Conservation (phyloP, 2,888 invertebrate species). For the Geophilus truncorum region DNA sequence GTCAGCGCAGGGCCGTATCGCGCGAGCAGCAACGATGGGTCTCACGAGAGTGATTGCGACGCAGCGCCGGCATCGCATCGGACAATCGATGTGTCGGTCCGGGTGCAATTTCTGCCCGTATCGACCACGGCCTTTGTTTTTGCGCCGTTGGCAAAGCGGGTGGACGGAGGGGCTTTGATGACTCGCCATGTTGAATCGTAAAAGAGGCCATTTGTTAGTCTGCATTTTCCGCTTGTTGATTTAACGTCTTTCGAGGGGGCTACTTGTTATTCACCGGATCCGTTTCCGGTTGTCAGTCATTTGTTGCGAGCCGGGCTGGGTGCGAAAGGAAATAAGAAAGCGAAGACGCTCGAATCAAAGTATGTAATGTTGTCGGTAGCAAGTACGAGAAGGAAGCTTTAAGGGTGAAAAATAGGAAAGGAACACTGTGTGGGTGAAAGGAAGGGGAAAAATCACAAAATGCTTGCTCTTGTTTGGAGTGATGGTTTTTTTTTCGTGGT, state of each 20-base stretch:
- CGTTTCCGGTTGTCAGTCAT: conserved; percentile 5
- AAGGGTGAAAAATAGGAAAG: too few relatives aligned
- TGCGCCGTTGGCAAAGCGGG: neutral
- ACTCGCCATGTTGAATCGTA: conserved; percentile 11
- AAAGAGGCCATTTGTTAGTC: conserved; percentile 7
- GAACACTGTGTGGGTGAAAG: too few relatives aligned
- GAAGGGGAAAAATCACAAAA: neutral
- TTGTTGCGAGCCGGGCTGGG: neutral
- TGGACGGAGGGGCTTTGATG: neutral
- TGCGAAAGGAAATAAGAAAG: neutral
- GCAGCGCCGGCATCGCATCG: neutral
- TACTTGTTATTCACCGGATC: conserved; percentile 11
- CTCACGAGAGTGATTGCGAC: neutral
- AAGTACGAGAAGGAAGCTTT: neutral
- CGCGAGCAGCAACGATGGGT: neutral
- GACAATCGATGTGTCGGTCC: neutral
- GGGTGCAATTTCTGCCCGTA: conserved; percentile 8
- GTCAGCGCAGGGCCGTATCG: conserved; percentile 14
- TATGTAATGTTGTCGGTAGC: neutral
- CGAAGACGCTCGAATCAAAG: neutral
- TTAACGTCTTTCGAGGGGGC: conserved; percentile 8
- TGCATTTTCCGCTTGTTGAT: conserved; percentile 11
- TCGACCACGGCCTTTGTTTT: neutral
- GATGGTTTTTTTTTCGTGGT: too few relatives aligned
- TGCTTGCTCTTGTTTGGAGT: neutral